Percentiles rank a stretch among this genome's conserved stretches.
Evolutionary conservation across 2,113 vertebrate genomes (phyloP).

Genomic region (Limnothrissa miodon): DNA sequence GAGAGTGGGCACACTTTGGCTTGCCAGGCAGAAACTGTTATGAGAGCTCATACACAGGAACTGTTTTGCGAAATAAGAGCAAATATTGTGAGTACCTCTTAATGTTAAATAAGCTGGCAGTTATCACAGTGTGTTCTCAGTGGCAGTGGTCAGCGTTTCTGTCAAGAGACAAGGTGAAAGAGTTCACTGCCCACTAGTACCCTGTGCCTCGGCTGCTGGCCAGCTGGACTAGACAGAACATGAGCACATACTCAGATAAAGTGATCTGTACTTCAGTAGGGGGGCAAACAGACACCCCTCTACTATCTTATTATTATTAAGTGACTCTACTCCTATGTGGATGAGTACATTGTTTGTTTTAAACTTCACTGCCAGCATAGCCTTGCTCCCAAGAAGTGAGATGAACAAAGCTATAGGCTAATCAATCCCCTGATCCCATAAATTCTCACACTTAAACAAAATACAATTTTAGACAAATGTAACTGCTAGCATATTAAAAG

Average conservation of each 20-base stretch:
- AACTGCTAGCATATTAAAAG: neutral
- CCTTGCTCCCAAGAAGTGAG: neutral
- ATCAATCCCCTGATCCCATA: neutral
- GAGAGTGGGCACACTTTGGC: neutral
- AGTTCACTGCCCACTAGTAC: neutral
- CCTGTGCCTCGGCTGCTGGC: neutral
- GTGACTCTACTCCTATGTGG: neutral
- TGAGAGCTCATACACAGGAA: neutral
- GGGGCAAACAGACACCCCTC: neutral
- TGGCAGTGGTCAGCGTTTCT: neutral
- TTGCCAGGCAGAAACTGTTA: neutral
- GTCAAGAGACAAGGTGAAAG: neutral
- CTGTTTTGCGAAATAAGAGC: neutral
- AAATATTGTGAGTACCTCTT: constrained; percentile 10
- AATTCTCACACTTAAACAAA: neutral
- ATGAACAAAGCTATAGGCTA: neutral
- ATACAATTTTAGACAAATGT: neutral
- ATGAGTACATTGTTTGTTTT: neutral
- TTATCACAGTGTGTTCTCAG: neutral
- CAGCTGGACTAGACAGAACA: neutral
- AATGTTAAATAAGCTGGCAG: neutral
- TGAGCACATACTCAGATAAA: neutral
- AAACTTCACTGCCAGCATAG: neutral
- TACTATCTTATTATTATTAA: neutral
- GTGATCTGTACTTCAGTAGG: neutral